Evolutionary conservation across 2,113 vertebrate genomes (phyloP), one percentile per base, ranked within the genome.

Genomic region (Anguilla japonica): DNA sequence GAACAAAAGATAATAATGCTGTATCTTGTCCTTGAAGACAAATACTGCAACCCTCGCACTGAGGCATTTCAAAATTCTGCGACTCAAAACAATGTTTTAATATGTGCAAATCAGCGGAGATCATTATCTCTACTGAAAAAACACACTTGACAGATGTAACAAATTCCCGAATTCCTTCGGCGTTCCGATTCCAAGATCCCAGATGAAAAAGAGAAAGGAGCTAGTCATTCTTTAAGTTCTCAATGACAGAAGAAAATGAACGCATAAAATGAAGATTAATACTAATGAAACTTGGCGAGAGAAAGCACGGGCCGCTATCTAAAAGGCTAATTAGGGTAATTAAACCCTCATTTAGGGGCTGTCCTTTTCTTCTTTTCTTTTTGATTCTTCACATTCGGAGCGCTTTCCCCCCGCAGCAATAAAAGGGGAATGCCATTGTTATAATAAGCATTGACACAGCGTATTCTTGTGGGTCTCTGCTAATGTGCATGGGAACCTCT

Each of bases 11-110:
- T 46, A 14, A 16, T 63, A 43, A 40, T 20, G 41, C 79, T 82
- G 53, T 86, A 81, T 86, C 79, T 81, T 81, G 22, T 86, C 85
- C 56, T 46, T 79, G 46, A 20, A 57, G 56, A 85, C 75, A 85
- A 79, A 43, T 56, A 40, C 84, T 56, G 46, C 43, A 79, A 15
- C 53, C 57, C 56, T 63, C 40, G 39, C 18, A 14, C 43, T 14
- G 9, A 43, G 78, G 50, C 40, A 81, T 79, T 79, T 34, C 26
- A 41, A 43, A 81, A 81, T 43, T 41, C 85, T 29, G 34, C 40
- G 43, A 53, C 29, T 63, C 40, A 18, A 56, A 13, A 22, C 50
- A 26, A 18, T 60, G 39, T 80, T 41, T 80, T 50, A 56, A 75
- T 75, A 75, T 34, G 71, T 75, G 71, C 71, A 75, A 57, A 85